Conservation (phyloP, 2,113 vertebrate genomes). For the Sorex fumeus region DNA sequence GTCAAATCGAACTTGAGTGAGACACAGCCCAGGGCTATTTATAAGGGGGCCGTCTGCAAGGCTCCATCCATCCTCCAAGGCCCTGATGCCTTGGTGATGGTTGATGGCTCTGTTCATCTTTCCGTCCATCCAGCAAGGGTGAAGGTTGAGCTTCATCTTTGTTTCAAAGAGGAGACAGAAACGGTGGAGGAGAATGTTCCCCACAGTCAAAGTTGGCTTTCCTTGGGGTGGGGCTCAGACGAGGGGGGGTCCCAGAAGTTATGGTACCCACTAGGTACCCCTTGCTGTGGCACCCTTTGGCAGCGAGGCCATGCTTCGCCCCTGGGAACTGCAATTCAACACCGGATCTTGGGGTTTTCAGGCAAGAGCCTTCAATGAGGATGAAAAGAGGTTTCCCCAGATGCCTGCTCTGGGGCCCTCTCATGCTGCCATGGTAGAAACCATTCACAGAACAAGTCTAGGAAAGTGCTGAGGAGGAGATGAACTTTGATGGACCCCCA, state of each 20-base stretch:
- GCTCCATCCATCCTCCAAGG: not conserved
- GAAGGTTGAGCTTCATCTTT: slow-evolving; percentile 69
- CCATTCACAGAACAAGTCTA: not conserved
- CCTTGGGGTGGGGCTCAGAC: slow-evolving; percentile 30
- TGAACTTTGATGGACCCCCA: too few species aligned
- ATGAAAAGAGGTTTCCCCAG: slow-evolving; percentile 82
- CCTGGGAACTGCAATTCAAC: slow-evolving; percentile 78
- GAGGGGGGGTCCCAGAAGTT: slow-evolving; percentile 65
- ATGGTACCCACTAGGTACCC: slow-evolving; percentile 75
- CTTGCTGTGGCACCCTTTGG: slow-evolving; percentile 58
- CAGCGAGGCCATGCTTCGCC: slow-evolving; percentile 71
- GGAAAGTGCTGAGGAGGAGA: fast-evolving
- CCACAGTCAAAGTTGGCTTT: slow-evolving; percentile 62
- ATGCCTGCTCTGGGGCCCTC: not conserved
- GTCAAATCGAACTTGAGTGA: not conserved
- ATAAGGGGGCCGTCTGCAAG: not conserved
- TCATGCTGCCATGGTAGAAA: slow-evolving; percentile 62
- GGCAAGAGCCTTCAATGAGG: slow-evolving; percentile 82
- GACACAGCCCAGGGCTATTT: not conserved
- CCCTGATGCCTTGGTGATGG: too few species aligned
- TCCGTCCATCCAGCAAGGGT: slow-evolving; percentile 45
- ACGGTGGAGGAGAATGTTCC: slow-evolving; percentile 78
- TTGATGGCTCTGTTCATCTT: not conserved
- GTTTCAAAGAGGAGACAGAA: slow-evolving; percentile 73
- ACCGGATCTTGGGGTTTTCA: slow-evolving; percentile 84